Percentiles rank a stretch among this genome's conserved stretches.
phyloP scores from a whole-genome alignment of 2,113 vertebrate species.

The Empidonax alnorum region DNA sequence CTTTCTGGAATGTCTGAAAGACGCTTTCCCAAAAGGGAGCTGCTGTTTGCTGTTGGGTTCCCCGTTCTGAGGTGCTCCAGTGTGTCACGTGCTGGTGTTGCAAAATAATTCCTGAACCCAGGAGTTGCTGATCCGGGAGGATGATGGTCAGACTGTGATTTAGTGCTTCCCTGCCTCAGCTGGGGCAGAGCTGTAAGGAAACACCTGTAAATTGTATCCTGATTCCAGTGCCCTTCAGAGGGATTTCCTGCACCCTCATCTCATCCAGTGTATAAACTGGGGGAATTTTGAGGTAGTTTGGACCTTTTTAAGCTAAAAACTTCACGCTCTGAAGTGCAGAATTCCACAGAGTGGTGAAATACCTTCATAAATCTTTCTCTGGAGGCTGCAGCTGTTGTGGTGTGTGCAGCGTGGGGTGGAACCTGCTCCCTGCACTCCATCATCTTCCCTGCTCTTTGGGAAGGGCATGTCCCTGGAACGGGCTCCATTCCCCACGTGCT shows the following conservation, averaged over 20 bases:
- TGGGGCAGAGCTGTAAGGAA: neutral
- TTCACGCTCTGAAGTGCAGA: neutral
- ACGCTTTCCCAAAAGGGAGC: neutral
- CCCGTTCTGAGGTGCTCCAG: no score
- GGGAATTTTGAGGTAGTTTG: neutral
- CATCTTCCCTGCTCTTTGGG: neutral
- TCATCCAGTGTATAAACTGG: neutral
- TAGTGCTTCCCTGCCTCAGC: neutral
- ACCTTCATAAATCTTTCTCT: neutral
- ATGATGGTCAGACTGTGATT: neutral
- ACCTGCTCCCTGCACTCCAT: neutral
- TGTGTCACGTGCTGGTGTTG: neutral
- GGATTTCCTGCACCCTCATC: neutral
- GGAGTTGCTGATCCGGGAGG: neutral
- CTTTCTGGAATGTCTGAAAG: neutral
- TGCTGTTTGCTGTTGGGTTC: neutral
- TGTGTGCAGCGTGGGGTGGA: neutral
- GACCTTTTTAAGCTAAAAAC: neutral
- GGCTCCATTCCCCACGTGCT: neutral
- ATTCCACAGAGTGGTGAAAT: constrained; percentile 10
- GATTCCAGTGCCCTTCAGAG: neutral
- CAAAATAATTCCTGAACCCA: neutral
- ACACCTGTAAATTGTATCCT: accelerated
- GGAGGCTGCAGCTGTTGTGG: neutral
- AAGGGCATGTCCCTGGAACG: neutral